A percentile compares a stretch with the other conserved stretches of the same genome.
Evolutionary conservation across 2,113 vertebrate genomes (phyloP).

Genomic region (Chloebia gouldiae): DNA sequence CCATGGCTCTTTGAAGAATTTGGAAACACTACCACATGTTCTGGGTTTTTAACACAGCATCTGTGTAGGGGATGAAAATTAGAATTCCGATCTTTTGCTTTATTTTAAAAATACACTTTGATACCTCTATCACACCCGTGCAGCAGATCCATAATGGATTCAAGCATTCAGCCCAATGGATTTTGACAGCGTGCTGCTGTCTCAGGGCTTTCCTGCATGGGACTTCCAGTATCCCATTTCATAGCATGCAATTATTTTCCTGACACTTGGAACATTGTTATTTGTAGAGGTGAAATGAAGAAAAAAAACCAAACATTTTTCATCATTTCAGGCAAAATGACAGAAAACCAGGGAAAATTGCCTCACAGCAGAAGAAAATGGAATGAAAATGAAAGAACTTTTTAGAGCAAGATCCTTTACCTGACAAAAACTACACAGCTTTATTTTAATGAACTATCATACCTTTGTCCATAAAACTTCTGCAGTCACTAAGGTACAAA

Average conservation of each 20-base stretch:
- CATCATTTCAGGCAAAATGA: not conserved
- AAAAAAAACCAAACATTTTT: not conserved
- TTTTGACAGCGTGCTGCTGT: not conserved
- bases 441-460: not conserved
- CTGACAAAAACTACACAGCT: not conserved
- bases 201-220: not conserved
- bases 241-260: not conserved
- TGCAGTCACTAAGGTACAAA: not conserved
- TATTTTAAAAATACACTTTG: not conserved
- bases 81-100: not conserved
- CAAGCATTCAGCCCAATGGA: not conserved
- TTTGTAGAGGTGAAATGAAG: not conserved
- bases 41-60: not conserved
- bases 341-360: not conserved
- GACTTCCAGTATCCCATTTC: not conserved
- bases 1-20: not conserved
- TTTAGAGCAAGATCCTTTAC: not conserved
- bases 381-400: not conserved
- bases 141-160: not conserved
- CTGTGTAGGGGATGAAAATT: not conserved
- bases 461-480: not conserved
- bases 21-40: not conserved
- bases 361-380: not conserved
- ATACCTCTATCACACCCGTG: not conserved
- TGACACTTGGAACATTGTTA: not conserved